A percentile compares a stretch with the other conserved stretches of the same genome.
Evolutionary conservation across 92 coral and sea anemone species (phyloP).

Genomic region (Epizoanthus stellaris): DNA sequence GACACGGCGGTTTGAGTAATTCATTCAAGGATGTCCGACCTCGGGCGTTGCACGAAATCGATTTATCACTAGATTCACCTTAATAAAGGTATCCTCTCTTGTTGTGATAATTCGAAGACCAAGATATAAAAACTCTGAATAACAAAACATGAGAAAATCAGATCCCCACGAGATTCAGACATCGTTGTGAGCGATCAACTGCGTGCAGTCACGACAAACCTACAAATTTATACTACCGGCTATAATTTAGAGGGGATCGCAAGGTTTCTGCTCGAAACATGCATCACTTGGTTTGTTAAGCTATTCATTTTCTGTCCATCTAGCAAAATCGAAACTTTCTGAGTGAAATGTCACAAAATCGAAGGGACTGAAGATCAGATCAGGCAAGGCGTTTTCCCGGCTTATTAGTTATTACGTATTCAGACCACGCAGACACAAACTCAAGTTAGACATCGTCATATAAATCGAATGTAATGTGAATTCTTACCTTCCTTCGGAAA

Average conservation of each 20-base stretch:
- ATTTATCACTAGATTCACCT: not conserved
- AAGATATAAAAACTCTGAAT: not conserved
- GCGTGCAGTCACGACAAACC: too few relatives aligned
- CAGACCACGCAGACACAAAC: not conserved
- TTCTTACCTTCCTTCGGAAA: slow-evolving; percentile 88
- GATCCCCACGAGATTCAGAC: too few relatives aligned
- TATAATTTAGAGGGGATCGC: not conserved
- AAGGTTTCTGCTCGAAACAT: not conserved
- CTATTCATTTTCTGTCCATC: not conserved
- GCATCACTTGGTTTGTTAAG: not conserved
- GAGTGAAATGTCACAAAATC: not conserved
- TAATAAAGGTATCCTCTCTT: not conserved
- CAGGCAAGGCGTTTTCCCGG: not conserved
- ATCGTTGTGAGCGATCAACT: too few relatives aligned
- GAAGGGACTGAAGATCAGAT: not conserved
- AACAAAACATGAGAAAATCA: not conserved
- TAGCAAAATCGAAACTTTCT: not conserved
- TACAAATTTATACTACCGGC: too few relatives aligned
- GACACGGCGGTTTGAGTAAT: not conserved
- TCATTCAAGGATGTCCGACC: not conserved
- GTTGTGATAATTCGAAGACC: not conserved
- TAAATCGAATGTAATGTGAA: not conserved
- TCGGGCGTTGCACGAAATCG: slow-evolving; percentile 19
- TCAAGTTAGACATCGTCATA: not conserved
- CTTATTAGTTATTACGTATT: not conserved